A percentile compares a stretch with the other conserved stretches of the same genome.
These are phyloP conservation scores for Hipparchia sbordonii DNA, from an alignment of 2,888 invertebrate species.

Conservation along the genomic window DNA sequence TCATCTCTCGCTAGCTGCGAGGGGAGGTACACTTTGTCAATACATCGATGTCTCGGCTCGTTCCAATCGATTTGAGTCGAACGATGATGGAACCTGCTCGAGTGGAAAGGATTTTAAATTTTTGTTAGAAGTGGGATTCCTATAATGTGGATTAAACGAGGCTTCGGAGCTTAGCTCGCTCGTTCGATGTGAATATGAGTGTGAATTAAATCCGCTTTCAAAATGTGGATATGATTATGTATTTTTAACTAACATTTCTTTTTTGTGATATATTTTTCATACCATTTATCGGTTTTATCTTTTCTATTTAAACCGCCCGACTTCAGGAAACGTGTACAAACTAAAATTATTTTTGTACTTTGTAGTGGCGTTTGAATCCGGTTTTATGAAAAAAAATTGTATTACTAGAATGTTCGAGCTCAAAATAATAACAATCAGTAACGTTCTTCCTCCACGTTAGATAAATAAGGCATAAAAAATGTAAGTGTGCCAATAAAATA, in stretches of 20 bases:
- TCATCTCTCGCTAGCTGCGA: conserved; percentile 10
- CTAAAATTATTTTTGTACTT: no score
- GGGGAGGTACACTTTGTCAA: conserved; percentile 31
- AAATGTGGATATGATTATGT: conserved; percentile 6
- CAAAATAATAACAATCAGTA: conserved; percentile 13
- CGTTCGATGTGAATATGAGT: conserved; percentile 5
- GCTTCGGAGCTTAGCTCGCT: conserved; percentile 15
- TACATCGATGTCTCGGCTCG: conserved; percentile 42
- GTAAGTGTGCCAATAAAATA: conserved; percentile 18
- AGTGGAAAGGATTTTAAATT: conserved; percentile 43
- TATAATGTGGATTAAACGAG: conserved; percentile 31
- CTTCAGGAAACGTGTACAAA: no score
- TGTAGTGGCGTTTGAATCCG: no score
- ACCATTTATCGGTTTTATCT: no score
- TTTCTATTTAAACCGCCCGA: no score
- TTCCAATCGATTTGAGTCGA: conserved; percentile 48
- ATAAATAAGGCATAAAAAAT: conserved; percentile 12
- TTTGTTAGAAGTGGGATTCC: conserved; percentile 28
- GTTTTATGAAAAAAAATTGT: no score
- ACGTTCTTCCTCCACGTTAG: conserved; percentile 1
- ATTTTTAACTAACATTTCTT: neutral
- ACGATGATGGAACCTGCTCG: conserved; percentile 46
- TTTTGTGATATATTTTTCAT: no score
- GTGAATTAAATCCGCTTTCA: conserved; percentile 3
- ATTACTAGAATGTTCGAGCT: neutral